These are phyloP conservation scores for Quadriops clusia DNA, from an alignment of 2,888 invertebrate species.

Conservation along the genomic window DNA sequence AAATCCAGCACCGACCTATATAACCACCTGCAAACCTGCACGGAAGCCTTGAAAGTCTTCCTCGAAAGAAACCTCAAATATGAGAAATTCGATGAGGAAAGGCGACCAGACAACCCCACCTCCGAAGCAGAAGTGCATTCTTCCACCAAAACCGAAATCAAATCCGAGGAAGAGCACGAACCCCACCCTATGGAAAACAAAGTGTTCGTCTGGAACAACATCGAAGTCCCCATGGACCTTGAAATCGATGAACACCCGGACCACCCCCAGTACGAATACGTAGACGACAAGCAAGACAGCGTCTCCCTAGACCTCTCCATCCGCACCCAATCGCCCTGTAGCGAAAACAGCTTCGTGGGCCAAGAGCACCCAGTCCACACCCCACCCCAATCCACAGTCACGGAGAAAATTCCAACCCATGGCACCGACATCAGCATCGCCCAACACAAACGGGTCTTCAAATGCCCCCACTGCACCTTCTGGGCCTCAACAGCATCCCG, in stretches of 20 bases:
- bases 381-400: conserved; percentile 24
- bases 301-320: conserved; percentile 31
- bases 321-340: conserved; percentile 33
- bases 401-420: conserved; percentile 49
- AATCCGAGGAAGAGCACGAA: conserved; percentile 28
- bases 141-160: conserved; percentile 21
- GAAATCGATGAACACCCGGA: conserved; percentile 27
- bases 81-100: background rate
- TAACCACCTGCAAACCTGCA: conserved; percentile 62
- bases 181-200: conserved; percentile 71
- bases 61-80: conserved; percentile 18
- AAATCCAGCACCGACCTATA: conserved; percentile 72
- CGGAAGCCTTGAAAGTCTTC: conserved; percentile 38
- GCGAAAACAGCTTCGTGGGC: conserved; percentile 27
- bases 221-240: conserved; percentile 37
- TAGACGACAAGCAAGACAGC: conserved; percentile 31
- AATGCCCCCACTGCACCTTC: conserved; percentile 85
- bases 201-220: conserved; percentile 72
- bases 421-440: conserved; percentile 46
- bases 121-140: conserved; percentile 4
- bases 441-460: conserved; percentile 69
- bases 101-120: conserved; percentile 15
- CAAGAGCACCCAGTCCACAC: conserved; percentile 11
- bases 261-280: conserved; percentile 31
- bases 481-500: conserved; percentile 88